Conservation (phyloP, 2,797 vertebrate genomes). For the Catostomus latipinnis region DNA sequence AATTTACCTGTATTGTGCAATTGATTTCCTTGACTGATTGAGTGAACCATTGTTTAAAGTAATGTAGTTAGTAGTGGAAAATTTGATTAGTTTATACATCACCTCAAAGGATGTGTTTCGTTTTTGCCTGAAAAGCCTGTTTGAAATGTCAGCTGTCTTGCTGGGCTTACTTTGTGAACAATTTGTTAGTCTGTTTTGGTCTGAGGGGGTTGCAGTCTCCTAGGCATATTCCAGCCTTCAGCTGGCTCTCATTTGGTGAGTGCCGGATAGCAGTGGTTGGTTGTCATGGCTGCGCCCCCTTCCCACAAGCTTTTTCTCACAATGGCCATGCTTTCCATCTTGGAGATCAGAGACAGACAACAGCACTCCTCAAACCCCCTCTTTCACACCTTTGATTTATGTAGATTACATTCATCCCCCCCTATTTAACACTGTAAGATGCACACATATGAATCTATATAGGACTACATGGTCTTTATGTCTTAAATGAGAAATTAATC, state of each 20-base stretch:
- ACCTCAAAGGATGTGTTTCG: conserved; percentile 50
- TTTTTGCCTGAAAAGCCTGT: conserved; percentile 50
- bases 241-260: conserved; percentile 64
- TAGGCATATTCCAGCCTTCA: conserved; percentile 59
- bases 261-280: conserved; percentile 63
- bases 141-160: conserved; percentile 59
- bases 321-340: conserved; percentile 67
- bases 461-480: conserved; percentile 8
- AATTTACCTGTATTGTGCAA: not conserved
- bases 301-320: conserved; percentile 63
- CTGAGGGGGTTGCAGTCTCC: conserved; percentile 59
- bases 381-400: conserved; percentile 47
- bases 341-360: conserved; percentile 60
- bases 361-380: conserved; percentile 54
- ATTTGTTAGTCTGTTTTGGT: conserved; percentile 62
- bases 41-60: not conserved
- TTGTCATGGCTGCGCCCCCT: conserved; percentile 77
- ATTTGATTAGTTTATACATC: conserved; percentile 8
- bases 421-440: conserved; percentile 34
- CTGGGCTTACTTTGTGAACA: conserved; percentile 59
- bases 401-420: conserved; percentile 37
- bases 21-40: conserved; percentile 10
- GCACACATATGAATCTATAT: conserved; percentile 22
- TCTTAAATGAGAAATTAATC: conserved; percentile 18
- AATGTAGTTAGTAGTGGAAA: not conserved